Evolutionary conservation across 2,113 vertebrate genomes (phyloP).

Genomic region (Anguilla japonica): DNA sequence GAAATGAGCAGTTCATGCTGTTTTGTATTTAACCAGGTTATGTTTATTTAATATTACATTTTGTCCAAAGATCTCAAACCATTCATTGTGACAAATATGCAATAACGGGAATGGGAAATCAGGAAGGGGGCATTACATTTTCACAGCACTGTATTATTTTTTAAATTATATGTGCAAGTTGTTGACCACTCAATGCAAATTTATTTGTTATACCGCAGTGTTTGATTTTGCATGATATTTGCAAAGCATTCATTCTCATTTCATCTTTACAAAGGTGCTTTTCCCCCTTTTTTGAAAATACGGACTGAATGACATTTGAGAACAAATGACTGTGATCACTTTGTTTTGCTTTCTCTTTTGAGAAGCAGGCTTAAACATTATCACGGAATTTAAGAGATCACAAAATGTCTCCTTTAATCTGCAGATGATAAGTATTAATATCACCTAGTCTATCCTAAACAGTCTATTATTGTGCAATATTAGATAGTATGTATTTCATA

Average conservation of each 20-base stretch:
- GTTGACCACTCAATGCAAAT: constrained; percentile 13
- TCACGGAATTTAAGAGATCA: constrained; percentile 25
- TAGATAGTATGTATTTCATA: not conserved
- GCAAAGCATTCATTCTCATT: not conserved
- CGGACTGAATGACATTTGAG: constrained; percentile 35
- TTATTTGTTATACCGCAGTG: not conserved
- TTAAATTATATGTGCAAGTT: too few relatives aligned
- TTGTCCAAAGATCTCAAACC: too few relatives aligned
- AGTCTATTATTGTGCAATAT: constrained; percentile 19
- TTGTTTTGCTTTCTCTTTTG: constrained; percentile 26
- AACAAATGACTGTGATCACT: constrained; percentile 30
- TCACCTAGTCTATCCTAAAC: not conserved
- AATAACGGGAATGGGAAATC: too few relatives aligned
- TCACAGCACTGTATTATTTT: too few relatives aligned
- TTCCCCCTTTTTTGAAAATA: constrained; percentile 9
- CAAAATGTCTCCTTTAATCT: constrained; percentile 43
- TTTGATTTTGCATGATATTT: constrained; percentile 23
- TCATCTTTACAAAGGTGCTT: not conserved
- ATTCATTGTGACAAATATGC: too few relatives aligned
- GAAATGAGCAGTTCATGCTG: too few relatives aligned
- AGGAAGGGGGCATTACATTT: too few relatives aligned
- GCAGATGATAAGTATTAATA: constrained; percentile 32
- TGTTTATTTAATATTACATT: too few relatives aligned
- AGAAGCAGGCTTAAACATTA: constrained; percentile 37
- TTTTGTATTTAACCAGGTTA: too few relatives aligned